phyloP scores from a whole-genome alignment of 2,797 vertebrate species.

The Antrozous pallidus region DNA sequence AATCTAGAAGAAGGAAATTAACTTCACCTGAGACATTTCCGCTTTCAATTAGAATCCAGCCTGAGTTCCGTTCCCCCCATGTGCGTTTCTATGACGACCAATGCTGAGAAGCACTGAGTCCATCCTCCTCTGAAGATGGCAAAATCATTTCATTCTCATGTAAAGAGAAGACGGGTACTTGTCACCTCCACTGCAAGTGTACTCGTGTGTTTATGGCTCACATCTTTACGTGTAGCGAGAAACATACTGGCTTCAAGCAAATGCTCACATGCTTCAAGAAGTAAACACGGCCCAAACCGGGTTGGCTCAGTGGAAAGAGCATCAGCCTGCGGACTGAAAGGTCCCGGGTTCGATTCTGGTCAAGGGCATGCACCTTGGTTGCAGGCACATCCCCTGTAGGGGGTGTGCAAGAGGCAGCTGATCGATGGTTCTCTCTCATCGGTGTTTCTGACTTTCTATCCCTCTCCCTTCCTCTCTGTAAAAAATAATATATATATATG shows the following conservation, averaged over 20 bases:
- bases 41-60: not conserved
- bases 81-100: not conserved
- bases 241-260: constrained; percentile 1
- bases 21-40: not conserved
- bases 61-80: not conserved
- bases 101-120: not conserved
- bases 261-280: not conserved
- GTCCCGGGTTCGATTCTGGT: too few relatives aligned
- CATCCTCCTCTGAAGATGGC: not conserved
- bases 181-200: not conserved
- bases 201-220: not conserved
- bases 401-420: too few relatives aligned
- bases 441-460: too few relatives aligned
- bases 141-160: constrained; percentile 6
- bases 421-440: too few relatives aligned
- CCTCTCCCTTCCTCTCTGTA: too few relatives aligned
- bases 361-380: too few relatives aligned
- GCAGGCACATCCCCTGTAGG: too few relatives aligned
- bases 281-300: too few relatives aligned
- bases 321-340: too few relatives aligned
- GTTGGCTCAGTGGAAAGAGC: too few relatives aligned
- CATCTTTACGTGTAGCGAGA: not conserved
- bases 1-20: constrained; percentile 21
- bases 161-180: not conserved
- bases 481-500: too few relatives aligned